Percentiles rank a stretch among this genome's conserved stretches.
These are phyloP conservation scores for Prosopocoilus inquinatus DNA, from an alignment of 2,888 invertebrate species.

Conservation along the genomic window DNA sequence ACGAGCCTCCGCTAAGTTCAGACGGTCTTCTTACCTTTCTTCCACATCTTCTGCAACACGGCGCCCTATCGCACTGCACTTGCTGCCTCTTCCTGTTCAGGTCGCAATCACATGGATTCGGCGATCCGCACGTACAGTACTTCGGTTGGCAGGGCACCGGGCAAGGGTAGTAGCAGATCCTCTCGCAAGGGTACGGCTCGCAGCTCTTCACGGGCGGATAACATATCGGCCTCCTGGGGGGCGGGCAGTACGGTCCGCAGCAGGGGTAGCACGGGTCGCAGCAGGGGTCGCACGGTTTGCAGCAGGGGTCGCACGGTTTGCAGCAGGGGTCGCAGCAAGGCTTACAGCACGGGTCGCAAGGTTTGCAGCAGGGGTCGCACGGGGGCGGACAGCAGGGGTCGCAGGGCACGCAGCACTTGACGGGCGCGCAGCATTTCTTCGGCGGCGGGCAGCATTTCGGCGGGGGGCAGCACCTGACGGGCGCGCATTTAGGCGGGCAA, in stretches of 20 bases:
- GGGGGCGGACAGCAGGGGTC: slow-evolving; percentile 3
- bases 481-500: slow-evolving; percentile 28
- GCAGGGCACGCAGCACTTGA: slow-evolving; percentile 10
- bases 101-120: slow-evolving; percentile 32
- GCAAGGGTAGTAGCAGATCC: slow-evolving; percentile 31
- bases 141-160: slow-evolving; percentile 26
- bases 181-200: slow-evolving; percentile 38
- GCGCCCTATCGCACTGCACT: slow-evolving; percentile 24
- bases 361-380: slow-evolving; percentile 4
- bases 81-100: slow-evolving; percentile 20
- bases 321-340: slow-evolving; percentile 17
- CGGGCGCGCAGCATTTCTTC: slow-evolving; percentile 20
- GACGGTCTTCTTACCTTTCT: slow-evolving; percentile 39
- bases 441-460: slow-evolving; percentile 2
- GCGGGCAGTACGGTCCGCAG: slow-evolving; percentile 25
- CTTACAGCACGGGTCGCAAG: slow-evolving; percentile 5
- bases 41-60: slow-evolving; percentile 47
- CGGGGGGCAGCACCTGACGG: slow-evolving; percentile 16
- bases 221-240: slow-evolving; percentile 28
- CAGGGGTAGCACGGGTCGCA: slow-evolving; percentile 10
- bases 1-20: too few species aligned
- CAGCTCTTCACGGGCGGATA: slow-evolving; percentile 39
- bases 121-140: slow-evolving; percentile 30
- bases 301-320: slow-evolving; percentile 4
- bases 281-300: slow-evolving; percentile 12